These are phyloP conservation scores for Mionectes olivaceus DNA, from an alignment of 2,797 vertebrate species.

Conservation along the genomic window DNA sequence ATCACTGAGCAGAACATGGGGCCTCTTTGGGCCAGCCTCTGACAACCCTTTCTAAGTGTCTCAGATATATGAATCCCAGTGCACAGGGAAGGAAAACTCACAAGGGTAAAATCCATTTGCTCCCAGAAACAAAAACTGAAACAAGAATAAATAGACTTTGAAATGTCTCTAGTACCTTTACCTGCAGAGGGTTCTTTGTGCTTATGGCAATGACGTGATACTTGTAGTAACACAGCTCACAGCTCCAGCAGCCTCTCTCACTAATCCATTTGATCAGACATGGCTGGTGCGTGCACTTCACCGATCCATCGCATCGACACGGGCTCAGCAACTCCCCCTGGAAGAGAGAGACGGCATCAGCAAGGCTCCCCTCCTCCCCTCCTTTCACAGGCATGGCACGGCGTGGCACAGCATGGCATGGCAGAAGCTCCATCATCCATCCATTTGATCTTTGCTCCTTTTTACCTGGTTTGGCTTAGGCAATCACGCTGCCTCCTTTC, in stretches of 20 bases:
- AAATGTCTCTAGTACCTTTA: constrained; percentile 80
- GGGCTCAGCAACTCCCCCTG: constrained; percentile 98
- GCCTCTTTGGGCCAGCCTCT: neutral
- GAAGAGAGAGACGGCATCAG: constrained; percentile 34
- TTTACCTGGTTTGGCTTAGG: neutral
- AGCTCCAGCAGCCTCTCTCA: constrained; percentile 97
- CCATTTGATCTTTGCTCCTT: neutral
- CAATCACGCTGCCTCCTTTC: neutral
- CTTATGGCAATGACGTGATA: constrained; percentile 99
- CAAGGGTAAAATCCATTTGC: neutral
- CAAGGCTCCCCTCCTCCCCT: neutral
- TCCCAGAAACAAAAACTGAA: constrained; percentile 37
- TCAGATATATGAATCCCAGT: neutral
- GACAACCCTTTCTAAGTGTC: neutral
- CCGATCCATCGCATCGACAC: constrained; percentile 94
- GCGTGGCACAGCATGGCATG: fast-evolving
- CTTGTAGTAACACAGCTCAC: constrained; percentile 99
- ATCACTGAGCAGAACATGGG: neutral
- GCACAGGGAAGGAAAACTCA: neutral
- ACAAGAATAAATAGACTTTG: constrained; percentile 67
- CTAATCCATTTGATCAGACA: constrained; percentile 99
- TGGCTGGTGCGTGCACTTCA: constrained; percentile 92
- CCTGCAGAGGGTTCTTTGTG: constrained; percentile 99
- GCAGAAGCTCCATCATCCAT: neutral
- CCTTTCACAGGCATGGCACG: neutral